Evolutionary conservation across 2,888 invertebrate species (phyloP).

Genomic region (Physocephala rufipes): DNA sequence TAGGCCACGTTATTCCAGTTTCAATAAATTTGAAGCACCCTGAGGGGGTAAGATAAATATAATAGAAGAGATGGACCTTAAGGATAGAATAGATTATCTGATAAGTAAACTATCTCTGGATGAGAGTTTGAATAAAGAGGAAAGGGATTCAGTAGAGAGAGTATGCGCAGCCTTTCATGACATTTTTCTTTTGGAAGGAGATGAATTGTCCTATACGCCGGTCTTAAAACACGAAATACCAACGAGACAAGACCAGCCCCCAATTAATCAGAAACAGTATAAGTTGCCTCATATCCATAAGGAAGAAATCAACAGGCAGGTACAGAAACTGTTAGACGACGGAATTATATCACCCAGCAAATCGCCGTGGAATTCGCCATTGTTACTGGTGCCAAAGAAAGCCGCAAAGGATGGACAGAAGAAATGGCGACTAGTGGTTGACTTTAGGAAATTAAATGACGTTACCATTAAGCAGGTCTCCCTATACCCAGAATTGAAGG

Average conservation of each 20-base stretch:
- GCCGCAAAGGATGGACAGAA: background rate
- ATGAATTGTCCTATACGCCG: background rate
- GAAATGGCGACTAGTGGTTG: background rate
- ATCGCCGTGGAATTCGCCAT: background rate
- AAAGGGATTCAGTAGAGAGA: background rate
- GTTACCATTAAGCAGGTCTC: slow-evolving; percentile 11
- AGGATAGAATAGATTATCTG: too few relatives aligned
- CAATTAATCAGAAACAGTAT: slow-evolving; percentile 15
- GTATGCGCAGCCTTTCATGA: background rate
- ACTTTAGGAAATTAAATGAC: slow-evolving; percentile 6
- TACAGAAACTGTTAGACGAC: background rate
- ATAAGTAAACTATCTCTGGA: background rate
- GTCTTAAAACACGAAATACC: background rate
- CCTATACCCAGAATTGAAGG: slow-evolving; percentile 28
- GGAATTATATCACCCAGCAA: background rate
- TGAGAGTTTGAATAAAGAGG: background rate
- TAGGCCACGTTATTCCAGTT: too few relatives aligned
- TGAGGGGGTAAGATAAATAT: too few relatives aligned
- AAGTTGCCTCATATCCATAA: background rate
- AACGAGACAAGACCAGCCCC: background rate
- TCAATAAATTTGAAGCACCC: too few relatives aligned
- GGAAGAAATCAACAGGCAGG: background rate
- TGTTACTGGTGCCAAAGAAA: background rate
- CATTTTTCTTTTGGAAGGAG: slow-evolving; percentile 4
- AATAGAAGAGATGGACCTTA: too few relatives aligned